Conservation (phyloP, 2,113 vertebrate species). For the Serilophus lunatus region DNA sequence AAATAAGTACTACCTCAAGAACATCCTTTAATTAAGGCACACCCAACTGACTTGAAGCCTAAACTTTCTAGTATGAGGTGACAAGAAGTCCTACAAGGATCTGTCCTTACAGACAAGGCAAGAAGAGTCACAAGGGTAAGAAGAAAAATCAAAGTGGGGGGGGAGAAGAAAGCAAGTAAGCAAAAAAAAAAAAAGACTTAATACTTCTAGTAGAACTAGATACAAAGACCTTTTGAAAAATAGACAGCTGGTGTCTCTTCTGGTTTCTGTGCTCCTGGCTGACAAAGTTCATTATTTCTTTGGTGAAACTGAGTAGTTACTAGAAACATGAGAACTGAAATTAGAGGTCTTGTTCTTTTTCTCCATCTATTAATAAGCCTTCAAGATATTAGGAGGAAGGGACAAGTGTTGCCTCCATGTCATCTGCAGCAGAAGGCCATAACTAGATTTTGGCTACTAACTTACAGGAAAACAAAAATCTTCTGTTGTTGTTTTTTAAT, state of each 20-base stretch:
- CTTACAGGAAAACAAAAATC: neutral
- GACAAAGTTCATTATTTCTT: neutral
- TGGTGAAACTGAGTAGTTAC: neutral
- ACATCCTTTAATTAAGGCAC: neutral
- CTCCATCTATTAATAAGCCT: neutral
- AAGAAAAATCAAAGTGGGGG: neutral
- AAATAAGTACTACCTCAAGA: neutral
- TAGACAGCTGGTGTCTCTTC: neutral
- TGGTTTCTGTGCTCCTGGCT: neutral
- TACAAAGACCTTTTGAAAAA: neutral
- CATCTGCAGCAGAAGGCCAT: neutral
- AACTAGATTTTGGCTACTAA: neutral
- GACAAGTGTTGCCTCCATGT: neutral
- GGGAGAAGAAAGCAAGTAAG: neutral
- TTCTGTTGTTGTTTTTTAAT: neutral
- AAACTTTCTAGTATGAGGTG: neutral
- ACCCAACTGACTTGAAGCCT: fast-evolving
- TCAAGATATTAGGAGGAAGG: neutral
- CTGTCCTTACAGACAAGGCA: neutral
- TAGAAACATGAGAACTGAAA: neutral
- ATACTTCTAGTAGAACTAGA: neutral
- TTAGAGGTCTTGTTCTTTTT: neutral
- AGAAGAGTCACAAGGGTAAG: neutral
- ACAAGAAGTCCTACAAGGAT: neutral
- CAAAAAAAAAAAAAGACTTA: neutral